phyloP scores from a whole-genome alignment of 2,113 vertebrate species.

The Sardina pilchardus region DNA sequence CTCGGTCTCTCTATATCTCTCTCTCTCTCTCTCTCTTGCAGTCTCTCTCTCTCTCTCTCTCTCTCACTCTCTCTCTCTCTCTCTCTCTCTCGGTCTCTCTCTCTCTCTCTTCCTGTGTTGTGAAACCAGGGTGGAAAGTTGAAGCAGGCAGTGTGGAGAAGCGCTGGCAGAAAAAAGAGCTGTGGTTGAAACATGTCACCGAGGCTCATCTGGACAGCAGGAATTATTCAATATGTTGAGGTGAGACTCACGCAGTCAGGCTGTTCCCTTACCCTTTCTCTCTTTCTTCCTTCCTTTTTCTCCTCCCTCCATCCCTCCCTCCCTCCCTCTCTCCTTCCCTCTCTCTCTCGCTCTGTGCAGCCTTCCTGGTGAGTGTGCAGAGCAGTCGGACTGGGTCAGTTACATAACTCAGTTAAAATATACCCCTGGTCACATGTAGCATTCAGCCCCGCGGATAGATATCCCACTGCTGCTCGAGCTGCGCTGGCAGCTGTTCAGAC shows the following conservation, averaged over 20 bases:
- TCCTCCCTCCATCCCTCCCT: neutral
- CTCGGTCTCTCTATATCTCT: neutral
- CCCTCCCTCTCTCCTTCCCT: neutral
- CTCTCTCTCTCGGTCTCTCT: neutral
- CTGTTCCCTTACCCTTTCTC: neutral
- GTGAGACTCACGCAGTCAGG: constrained; percentile 36
- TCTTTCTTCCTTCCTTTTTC: neutral
- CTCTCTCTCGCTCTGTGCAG: constrained; percentile 57
- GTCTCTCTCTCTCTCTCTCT: neutral
- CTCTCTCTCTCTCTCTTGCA: neutral
- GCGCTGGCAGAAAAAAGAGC: neutral
- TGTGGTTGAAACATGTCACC: neutral
- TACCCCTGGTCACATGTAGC: constrained; percentile 76
- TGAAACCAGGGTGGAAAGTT: neutral
- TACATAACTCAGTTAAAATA: constrained; percentile 80
- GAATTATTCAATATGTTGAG: constrained; percentile 62
- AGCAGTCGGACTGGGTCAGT: constrained; percentile 66
- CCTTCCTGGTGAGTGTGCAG: constrained; percentile 58
- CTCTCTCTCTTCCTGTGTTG: neutral
- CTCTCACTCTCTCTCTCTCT: neutral
- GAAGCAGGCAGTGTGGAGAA: neutral
- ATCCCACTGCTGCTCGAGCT: constrained; percentile 68
- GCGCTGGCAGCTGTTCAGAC: constrained; percentile 69
- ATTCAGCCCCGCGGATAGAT: constrained; percentile 71
- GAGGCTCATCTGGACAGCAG: constrained; percentile 23